A percentile compares a stretch with the other conserved stretches of the same genome.
Evolutionary conservation across 2,797 vertebrate genomes (phyloP).

Genomic region (Esox masquinongy): DNA sequence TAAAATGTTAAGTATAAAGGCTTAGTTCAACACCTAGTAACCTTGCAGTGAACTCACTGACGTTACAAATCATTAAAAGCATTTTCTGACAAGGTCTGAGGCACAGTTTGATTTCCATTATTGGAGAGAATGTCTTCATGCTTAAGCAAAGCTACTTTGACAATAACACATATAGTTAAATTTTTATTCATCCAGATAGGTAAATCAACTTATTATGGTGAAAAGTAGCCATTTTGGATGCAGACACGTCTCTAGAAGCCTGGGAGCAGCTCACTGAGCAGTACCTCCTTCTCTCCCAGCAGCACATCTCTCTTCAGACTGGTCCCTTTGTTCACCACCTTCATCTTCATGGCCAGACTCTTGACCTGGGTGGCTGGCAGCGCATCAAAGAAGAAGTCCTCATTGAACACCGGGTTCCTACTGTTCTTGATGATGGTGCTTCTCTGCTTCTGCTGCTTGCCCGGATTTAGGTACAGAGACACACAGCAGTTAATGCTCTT

Average conservation of each 20-base stretch:
- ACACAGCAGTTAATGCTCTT: constrained; percentile 96
- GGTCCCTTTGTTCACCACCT: constrained; percentile 91
- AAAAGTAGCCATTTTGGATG: neutral
- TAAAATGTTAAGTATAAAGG: no score
- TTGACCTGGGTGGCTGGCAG: constrained; percentile 82
- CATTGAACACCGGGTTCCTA: constrained; percentile 92
- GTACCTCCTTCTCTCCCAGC: constrained; percentile 90
- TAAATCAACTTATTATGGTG: neutral
- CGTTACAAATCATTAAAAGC: no score
- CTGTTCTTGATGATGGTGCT: constrained; percentile 97
- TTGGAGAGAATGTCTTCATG: no score
- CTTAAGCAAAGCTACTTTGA: no score
- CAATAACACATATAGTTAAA: no score
- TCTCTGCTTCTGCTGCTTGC: constrained; percentile 95
- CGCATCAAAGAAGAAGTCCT: constrained; percentile 97
- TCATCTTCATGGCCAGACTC: constrained; percentile 38
- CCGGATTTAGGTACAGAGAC: constrained; percentile 89
- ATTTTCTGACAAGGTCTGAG: no score
- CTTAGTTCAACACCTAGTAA: no score
- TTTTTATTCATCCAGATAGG: no score
- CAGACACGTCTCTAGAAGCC: constrained; percentile 60
- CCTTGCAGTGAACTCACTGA: no score
- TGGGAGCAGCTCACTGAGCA: constrained; percentile 84
- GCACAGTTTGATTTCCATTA: no score
- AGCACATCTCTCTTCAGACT: constrained; percentile 92